phyloP scores from a whole-genome alignment of 2,113 vertebrate species.

The Murina feae region DNA sequence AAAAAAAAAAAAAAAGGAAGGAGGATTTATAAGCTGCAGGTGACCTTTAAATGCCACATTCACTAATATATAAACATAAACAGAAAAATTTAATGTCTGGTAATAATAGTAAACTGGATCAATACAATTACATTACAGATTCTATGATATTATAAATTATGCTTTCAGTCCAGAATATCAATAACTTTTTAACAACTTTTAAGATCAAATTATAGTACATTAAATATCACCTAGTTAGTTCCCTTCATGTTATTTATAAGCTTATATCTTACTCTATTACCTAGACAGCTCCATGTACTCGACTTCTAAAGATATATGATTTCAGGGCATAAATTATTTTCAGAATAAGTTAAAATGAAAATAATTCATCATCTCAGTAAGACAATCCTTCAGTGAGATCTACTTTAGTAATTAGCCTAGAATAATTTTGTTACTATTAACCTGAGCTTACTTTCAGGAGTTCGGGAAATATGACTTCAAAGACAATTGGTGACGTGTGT shows the following conservation, averaged over 20 bases:
- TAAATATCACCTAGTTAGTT: conserved; percentile 31
- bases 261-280: neutral
- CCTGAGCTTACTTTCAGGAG: neutral
- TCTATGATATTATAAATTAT: conserved; percentile 57
- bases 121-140: conserved; percentile 44
- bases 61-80: conserved; percentile 68
- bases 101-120: conserved; percentile 63
- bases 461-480: conserved; percentile 20
- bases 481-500: neutral
- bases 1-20: neutral
- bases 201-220: conserved; percentile 57
- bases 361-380: neutral
- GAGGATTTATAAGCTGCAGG: conserved; percentile 39
- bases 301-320: neutral
- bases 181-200: conserved; percentile 56
- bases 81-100: conserved; percentile 60
- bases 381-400: neutral
- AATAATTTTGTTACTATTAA: neutral
- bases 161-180: conserved; percentile 47
- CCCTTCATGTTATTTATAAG: neutral
- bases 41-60: conserved; percentile 73
- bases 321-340: neutral
- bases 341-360: conserved; percentile 20
- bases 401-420: neutral
- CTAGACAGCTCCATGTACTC: neutral